A percentile compares a stretch with the other conserved stretches of the same genome.
phyloP scores from a whole-genome alignment of 2,888 invertebrate species.

The Metalampra italica region DNA sequence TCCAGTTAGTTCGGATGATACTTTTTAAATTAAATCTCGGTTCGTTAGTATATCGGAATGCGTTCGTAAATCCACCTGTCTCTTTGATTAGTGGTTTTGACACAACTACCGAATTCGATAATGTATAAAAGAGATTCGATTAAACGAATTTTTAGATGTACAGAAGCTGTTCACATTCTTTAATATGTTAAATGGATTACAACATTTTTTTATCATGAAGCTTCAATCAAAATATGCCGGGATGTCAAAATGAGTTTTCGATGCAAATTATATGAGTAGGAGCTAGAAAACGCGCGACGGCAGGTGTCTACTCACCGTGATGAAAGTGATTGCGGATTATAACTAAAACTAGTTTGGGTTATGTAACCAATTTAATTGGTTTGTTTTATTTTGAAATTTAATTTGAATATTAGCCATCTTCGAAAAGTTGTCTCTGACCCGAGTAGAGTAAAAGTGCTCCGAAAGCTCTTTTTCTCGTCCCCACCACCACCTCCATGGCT shows the following conservation, averaged over 20 bases:
- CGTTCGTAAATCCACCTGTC: constrained; percentile 33
- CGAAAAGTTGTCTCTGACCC: no score
- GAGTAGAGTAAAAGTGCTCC: no score
- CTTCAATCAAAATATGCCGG: constrained; percentile 13
- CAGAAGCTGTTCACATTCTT: constrained; percentile 4
- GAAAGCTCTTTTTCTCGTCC: no score
- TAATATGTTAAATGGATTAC: constrained; percentile 6
- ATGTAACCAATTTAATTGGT: not conserved
- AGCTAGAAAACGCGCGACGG: not conserved
- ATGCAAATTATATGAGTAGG: constrained; percentile 8
- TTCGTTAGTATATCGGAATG: constrained; percentile 52
- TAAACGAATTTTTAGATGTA: constrained; percentile 11
- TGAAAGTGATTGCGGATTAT: not conserved
- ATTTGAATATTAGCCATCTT: not conserved
- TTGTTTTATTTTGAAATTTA: not conserved
- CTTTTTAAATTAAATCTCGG: constrained; percentile 66
- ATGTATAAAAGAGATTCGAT: constrained; percentile 4
- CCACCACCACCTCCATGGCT: no score
- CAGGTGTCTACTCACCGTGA: not conserved
- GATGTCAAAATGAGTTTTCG: constrained; percentile 11
- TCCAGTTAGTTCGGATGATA: constrained; percentile 46
- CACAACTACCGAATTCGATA: constrained; percentile 25
- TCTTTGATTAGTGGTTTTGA: constrained; percentile 33
- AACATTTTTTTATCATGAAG: constrained; percentile 6
- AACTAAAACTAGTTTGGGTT: not conserved